Evolutionary conservation across 1,140 invertebrate species (phyloP), one percentile per base, ranked within the genome.

Genomic region (Micrasema longulum): DNA sequence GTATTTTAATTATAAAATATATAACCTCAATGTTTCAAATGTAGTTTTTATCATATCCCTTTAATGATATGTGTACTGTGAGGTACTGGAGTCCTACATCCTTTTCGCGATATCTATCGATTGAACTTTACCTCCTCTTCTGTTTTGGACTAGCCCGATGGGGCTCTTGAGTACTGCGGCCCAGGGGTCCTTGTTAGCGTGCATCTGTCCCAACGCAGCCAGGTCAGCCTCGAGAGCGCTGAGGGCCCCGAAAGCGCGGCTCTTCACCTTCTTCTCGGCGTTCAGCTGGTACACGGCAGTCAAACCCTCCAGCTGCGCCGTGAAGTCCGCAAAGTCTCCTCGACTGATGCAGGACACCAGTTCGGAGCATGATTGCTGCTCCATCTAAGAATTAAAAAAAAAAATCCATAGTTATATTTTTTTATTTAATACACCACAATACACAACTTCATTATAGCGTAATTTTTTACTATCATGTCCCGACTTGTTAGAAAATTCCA

Each of bases 191-290:
- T 92, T 95, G 76, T 92, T 94, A 65, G 81, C 85, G 69, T 89
- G 87, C 64, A 96, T 81, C 75, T 95, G 93, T 36, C 94, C 91
- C 68, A 98, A 80, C 41, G 90, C 91, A 71, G 89, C 91, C n/a
- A 99, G 85, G 86, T 99, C 97, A 35, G 91, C 89, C 87, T 99
- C 97, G 66, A 99, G 84, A 14, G 95, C 95, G 79, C 96, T 93
- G 20, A 99, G 83, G 20, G 96, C 95, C 78, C 93, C 91, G 79
- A 95, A 98, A 4, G 95, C 95, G 85, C 97, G 97, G 53, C 91
- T 93, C 84, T 98, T 98, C 1, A 94, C 90, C 84, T 96, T 97
- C 79, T 97, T 97, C 78, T 98, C 96, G 9, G 95, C 95, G 84
- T 96, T 96, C 12, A 98, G 84, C 80, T 97, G 94, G 82, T 98